Evolutionary conservation across 2,888 invertebrate genomes (phyloP), one percentile per base, ranked within the genome.

Genomic region (Octodonta nipae): DNA sequence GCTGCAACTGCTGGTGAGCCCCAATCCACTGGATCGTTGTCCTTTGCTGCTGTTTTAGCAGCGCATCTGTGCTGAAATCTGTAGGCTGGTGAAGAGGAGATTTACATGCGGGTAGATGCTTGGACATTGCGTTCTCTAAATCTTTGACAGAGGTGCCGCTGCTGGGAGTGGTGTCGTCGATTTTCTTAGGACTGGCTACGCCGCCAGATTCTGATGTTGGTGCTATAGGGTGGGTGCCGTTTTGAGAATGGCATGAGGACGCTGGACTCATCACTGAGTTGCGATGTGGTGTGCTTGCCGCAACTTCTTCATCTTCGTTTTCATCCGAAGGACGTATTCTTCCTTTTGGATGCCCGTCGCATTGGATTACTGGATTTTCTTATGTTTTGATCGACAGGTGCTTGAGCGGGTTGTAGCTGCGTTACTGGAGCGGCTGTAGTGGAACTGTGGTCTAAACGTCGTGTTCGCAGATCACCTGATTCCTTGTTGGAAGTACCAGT

Each of bases 41-140:
- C 58, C 78, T 61, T 65, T 81, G 81, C 41, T 80, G 79, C 44
- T 85, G 84, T 52, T 86, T 86, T 26, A 86, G 63, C 22, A 87
- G 63, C 0, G 86, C 78, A 52, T 86, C 87, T 0, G 86, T 80
- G 45, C 87, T 87, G 55, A 88, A 88, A 54, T 88, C 88, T 1
- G 88, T 87, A 2, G 81, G 79, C 48, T 79, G 73, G 50, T 79
- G 76, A n/a, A 64, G 61, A 5, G 71, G 69, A 5, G 68, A 66
- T 44, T 74, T 61, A 27, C 71, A 66, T 3, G 67, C 63, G 0
- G 85, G 85, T 35, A 93, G 65, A 65, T 92, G 92, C 55, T 91
- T 91, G 12, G 92, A 91, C 92, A 93, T 93, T 27, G 88, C 92
- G 54, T 91, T 88, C 60, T 93, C 92, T 46, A 93, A 66, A 51